phyloP scores from a whole-genome alignment of 2,888 invertebrate genomes.

The Bombylius major region DNA sequence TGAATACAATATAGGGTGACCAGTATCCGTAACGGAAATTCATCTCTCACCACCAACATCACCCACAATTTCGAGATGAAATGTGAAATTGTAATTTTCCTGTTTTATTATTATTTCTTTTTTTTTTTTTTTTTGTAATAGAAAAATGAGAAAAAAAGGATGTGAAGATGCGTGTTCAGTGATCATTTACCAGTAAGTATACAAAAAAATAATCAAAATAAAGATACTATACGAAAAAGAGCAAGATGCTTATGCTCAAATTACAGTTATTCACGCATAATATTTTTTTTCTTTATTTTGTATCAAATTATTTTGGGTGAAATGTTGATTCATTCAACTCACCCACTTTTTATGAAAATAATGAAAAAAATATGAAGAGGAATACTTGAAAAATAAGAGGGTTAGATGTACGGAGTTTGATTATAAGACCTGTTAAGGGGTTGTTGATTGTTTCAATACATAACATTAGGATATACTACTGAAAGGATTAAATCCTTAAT shows the following conservation, averaged over 20 bases:
- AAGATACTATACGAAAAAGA: not conserved
- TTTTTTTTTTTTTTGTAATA: not conserved
- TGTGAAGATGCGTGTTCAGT: not conserved
- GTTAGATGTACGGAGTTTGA: not conserved
- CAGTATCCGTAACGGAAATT: slow-evolving; percentile 14
- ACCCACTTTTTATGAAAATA: not conserved
- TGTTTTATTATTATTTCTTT: not conserved
- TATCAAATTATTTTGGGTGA: not conserved
- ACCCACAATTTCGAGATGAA: not conserved
- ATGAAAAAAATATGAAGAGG: too few relatives aligned
- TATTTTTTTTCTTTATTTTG: not conserved
- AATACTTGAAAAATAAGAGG: not conserved
- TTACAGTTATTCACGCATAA: slow-evolving; percentile 1
- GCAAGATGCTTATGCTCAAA: not conserved
- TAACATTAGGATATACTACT: not conserved
- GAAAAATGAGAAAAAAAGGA: too few relatives aligned
- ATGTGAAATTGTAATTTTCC: slow-evolving; percentile 5
- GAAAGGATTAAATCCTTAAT: slow-evolving; percentile 4
- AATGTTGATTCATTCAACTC: not conserved
- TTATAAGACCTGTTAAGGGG: slow-evolving; percentile 5
- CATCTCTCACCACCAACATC: not conserved
- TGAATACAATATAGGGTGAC: not conserved
- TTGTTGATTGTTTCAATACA: not conserved
- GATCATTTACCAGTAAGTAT: not conserved
- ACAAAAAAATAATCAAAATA: not conserved